Conservation (phyloP, 64 coral and sea anemone species). For the Acropora tenuis region DNA sequence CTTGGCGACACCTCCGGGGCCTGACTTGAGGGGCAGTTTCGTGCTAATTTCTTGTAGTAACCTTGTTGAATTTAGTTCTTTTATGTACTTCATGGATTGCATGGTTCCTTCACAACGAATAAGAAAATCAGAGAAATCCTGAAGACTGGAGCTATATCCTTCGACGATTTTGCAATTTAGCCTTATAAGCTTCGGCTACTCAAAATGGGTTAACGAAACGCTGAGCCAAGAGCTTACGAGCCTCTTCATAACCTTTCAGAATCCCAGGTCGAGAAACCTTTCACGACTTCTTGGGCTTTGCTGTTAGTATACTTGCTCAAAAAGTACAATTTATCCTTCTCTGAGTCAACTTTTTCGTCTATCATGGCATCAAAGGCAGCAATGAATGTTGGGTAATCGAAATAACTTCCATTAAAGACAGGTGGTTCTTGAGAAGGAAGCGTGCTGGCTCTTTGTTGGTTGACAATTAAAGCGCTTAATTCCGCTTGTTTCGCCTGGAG, state of each 20-base stretch:
- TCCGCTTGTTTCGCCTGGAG: constrained; percentile 74
- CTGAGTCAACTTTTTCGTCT: constrained; percentile 31
- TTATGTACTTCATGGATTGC: constrained; percentile 14
- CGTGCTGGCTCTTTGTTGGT: constrained; percentile 46
- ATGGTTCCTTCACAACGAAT: constrained; percentile 30
- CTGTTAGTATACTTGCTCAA: constrained; percentile 53
- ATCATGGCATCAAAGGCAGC: constrained; percentile 63
- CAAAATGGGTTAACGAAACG: constrained; percentile 47
- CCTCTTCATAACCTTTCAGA: constrained; percentile 42
- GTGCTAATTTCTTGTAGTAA: constrained; percentile 10
- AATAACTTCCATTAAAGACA: constrained; percentile 29
- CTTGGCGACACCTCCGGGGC: constrained; percentile 43
- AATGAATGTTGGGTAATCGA: constrained; percentile 55
- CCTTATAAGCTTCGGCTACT: constrained; percentile 46
- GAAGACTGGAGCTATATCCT: constrained; percentile 17
- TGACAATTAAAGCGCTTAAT: constrained; percentile 35
- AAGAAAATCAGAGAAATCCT: constrained; percentile 58
- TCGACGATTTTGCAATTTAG: constrained; percentile 25
- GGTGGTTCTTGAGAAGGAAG: constrained; percentile 55
- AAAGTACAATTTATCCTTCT: constrained; percentile 58
- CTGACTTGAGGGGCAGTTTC: constrained; percentile 23
- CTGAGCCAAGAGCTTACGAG: constrained; percentile 45
- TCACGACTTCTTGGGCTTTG: constrained; percentile 52
- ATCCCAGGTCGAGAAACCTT: constrained; percentile 42
- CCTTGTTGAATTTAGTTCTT: constrained; percentile 45